phyloP scores from a whole-genome alignment of 2,888 invertebrate species.

The Trissolcus japonicus region DNA sequence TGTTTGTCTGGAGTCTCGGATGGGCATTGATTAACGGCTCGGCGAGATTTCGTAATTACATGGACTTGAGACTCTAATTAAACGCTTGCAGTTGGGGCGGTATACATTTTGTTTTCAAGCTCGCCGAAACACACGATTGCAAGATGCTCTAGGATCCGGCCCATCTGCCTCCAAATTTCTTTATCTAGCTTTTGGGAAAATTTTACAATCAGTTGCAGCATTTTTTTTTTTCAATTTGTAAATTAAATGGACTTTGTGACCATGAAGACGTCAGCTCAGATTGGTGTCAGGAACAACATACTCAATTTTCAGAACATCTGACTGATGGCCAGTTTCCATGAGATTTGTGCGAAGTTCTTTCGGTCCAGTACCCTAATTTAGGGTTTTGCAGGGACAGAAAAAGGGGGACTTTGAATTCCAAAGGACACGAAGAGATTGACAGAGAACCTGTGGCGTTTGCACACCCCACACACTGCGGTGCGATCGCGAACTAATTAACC shows the following conservation, averaged over 20 bases:
- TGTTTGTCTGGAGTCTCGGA: constrained; percentile 24
- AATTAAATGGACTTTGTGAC: no score
- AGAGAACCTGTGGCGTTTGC: background rate
- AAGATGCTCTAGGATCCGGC: constrained; percentile 49
- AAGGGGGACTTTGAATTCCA: background rate
- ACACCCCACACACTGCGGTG: constrained; percentile 39
- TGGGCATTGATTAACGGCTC: constrained; percentile 50
- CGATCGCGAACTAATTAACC: constrained; percentile 63
- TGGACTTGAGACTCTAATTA: constrained; percentile 42
- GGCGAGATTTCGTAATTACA: constrained; percentile 50
- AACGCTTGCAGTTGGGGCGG: constrained; percentile 31
- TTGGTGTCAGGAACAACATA: no score
- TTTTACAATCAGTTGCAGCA: no score
- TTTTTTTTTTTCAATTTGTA: no score
- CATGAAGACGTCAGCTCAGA: no score
- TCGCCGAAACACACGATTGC: constrained; percentile 38
- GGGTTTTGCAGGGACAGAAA: background rate
- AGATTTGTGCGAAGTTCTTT: no score
- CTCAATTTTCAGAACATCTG: no score
- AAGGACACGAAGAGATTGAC: background rate
- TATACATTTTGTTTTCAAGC: constrained; percentile 26
- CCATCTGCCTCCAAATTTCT: constrained; percentile 48
- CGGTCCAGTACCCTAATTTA: background rate
- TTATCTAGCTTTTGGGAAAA: no score
- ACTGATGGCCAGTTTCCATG: no score